Evolutionary conservation across 2,113 vertebrate species (phyloP).

Genomic region (Tachycineta bicolor): DNA sequence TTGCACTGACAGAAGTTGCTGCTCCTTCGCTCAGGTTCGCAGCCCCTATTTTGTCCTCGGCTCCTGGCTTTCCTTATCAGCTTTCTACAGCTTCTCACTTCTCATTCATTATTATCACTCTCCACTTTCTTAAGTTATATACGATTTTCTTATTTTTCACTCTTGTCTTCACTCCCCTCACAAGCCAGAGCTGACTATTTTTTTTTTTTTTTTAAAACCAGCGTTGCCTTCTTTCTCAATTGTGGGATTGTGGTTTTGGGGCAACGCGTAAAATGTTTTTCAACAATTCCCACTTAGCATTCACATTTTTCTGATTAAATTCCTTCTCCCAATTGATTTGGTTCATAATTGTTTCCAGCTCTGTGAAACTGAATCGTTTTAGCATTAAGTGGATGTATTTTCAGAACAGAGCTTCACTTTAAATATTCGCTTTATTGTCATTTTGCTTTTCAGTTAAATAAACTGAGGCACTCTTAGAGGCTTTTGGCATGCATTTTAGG

Average conservation of each 20-base stretch:
- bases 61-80: constrained; percentile 20
- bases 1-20: background rate
- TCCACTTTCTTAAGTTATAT: constrained; percentile 49
- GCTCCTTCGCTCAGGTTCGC: background rate
- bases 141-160: constrained; percentile 45
- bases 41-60: background rate
- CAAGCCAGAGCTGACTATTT: background rate
- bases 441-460: constrained; percentile 24
- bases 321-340: constrained; percentile 56
- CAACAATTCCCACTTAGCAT: constrained; percentile 63
- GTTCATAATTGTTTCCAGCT: constrained; percentile 58
- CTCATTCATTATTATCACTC: constrained; percentile 13
- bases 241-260: constrained; percentile 68
- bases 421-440: constrained; percentile 26
- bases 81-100: background rate
- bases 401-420: constrained; percentile 45
- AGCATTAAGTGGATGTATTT: constrained; percentile 32
- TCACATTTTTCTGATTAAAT: constrained; percentile 67
- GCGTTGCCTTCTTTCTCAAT: constrained; percentile 28
- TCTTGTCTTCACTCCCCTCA: constrained; percentile 55
- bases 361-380: background rate
- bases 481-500: background rate
- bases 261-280: constrained; percentile 51
- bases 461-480: background rate
- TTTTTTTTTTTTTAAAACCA: background rate